Base-by-base conservation (phyloP, 2,888 invertebrate genomes). In the Eucera pruinosa region DNA sequence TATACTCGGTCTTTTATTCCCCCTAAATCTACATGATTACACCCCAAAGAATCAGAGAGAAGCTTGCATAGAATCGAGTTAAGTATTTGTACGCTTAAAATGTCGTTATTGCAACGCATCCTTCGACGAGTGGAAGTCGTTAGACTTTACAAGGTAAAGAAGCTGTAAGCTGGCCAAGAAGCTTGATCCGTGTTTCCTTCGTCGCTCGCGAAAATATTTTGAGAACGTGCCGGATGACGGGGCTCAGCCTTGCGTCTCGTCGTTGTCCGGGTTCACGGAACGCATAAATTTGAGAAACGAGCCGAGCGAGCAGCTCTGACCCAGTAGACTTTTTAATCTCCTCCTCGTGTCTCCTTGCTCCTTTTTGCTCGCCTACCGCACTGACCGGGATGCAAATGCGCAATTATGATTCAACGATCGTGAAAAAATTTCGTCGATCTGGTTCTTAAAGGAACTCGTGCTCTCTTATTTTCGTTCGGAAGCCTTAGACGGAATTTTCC, bases 41-140 rank as follows among this genome's bases (percentile, higher is more conserved):
- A 0, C 41, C 5, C 5, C 41, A 4, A 5, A n/a, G n/a, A 43
- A 11, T 11, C n/a, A n/a, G n/a, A 36, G 36, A 36, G 36, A 9
- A 5, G 18, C n/a, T 30, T 9, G 2, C 18, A n/a, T 7, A 1
- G 0, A 2, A n/a, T n/a, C 20, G 25, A 30, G 71, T 70, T 73
- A 67, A 71, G 83, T 86, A 84, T 84, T 81, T 78, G 50, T 64
- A 27, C 84, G 76, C 86, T 86, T 87, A 83, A 80, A 82, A 86
- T 86, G 81, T 86, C 86, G 83, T 86, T 86, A 84, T 72, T 78
- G 64, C 68, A 45, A 25, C 43, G 36, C 62, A 20, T 45, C 43
- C 52, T 69, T 72, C 67, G 48, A 36, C 27, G 54, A n/a, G 7
- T 39, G 54, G 65, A 69, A 68, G 79, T 78, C 74, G 79, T 82